Conservation (phyloP, 2,797 vertebrate genomes). For the Eulemur albifrons region DNA sequence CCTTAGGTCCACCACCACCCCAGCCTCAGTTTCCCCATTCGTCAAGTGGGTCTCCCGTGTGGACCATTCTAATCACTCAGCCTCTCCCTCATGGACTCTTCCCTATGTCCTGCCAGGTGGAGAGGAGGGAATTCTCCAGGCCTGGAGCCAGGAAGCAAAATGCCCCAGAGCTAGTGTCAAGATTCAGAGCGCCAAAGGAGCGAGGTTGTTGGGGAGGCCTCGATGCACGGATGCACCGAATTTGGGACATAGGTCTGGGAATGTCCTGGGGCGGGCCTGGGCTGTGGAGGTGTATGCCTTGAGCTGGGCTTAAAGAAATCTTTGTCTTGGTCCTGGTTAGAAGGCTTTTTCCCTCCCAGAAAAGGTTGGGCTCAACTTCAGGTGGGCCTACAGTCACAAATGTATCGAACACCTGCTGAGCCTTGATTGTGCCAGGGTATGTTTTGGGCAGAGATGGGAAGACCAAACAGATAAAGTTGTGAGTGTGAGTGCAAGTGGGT, state of each 20-base stretch:
- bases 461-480: neutral
- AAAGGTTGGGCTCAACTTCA: neutral
- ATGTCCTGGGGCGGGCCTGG: neutral
- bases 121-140: neutral
- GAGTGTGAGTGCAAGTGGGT: neutral
- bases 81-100: neutral
- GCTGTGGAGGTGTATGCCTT: neutral
- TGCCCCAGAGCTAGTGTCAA: neutral
- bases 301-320: neutral
- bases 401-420: neutral
- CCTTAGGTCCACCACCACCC: neutral
- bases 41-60: neutral
- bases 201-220: neutral
- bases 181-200: neutral
- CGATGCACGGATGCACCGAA: rapidly evolving
- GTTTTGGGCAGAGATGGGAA: neutral
- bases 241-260: neutral
- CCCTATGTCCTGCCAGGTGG: neutral
- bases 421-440: neutral
- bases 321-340: neutral
- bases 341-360: neutral
- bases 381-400: neutral
- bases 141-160: neutral
- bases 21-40: neutral
- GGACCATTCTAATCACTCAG: neutral